Evolutionary conservation across 2,797 vertebrate species (phyloP).

Genomic region (Poeciliopsis gracilis): DNA sequence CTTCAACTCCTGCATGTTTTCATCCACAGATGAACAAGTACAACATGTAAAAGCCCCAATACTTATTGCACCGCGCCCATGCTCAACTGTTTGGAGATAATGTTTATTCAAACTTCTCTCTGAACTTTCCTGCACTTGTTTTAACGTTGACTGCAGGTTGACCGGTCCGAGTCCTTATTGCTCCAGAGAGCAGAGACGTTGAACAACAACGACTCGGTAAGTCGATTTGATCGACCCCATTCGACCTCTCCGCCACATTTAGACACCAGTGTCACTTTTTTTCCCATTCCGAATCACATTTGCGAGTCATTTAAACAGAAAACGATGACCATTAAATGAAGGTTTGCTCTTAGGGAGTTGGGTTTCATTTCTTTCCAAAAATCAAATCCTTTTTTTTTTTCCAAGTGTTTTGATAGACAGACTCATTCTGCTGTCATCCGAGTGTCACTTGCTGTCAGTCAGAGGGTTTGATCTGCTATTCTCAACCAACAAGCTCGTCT

Average conservation of each 20-base stretch:
- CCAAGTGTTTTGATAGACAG: neutral
- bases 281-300: neutral
- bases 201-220: neutral
- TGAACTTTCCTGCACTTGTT: neutral
- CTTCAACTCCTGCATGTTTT: neutral
- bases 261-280: neutral
- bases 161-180: neutral
- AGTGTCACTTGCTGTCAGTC: neutral
- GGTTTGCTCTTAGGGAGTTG: neutral
- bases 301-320: neutral
- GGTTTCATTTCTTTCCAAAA: neutral
- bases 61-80: neutral
- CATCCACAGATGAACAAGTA: too few species aligned
- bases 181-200: neutral
- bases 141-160: neutral
- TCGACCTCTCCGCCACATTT: neutral
- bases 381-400: neutral
- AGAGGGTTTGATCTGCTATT: neutral
- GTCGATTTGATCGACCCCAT: neutral
- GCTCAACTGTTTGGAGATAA: neutral
- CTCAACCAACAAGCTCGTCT: neutral
- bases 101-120: neutral
- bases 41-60: neutral
- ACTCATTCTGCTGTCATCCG: neutral
- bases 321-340: neutral